Evolutionary conservation across 1,140 invertebrate genomes (phyloP).

Genomic region (Caenorhabditis remanei): DNA sequence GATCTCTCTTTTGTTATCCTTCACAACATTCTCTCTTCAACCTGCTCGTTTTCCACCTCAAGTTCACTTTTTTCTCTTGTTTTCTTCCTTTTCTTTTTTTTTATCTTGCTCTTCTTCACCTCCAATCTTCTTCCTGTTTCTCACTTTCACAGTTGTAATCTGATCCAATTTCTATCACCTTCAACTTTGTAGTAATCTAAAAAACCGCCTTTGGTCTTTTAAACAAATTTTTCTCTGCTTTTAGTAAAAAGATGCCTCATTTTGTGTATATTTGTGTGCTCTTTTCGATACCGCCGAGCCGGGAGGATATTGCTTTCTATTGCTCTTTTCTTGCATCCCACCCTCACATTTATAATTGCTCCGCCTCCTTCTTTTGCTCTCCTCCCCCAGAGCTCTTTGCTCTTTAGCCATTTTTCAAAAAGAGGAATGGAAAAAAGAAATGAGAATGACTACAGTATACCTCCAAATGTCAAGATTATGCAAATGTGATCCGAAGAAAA

Average conservation of each 20-base stretch:
- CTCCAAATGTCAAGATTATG: neutral
- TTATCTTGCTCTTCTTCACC: neutral
- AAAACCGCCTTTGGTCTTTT: neutral
- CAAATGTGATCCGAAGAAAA: neutral
- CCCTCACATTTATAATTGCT: conserved; percentile 54
- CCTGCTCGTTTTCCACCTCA: neutral
- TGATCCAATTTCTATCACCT: conserved; percentile 19
- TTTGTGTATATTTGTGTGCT: conserved; percentile 19
- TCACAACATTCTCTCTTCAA: neutral
- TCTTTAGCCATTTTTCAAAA: neutral
- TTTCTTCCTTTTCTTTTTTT: neutral
- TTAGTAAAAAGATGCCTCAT: neutral
- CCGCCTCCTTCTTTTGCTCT: neutral
- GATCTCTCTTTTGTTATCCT: neutral
- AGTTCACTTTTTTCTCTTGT: neutral
- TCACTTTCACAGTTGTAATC: neutral
- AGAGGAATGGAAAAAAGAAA: neutral
- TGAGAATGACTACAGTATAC: neutral
- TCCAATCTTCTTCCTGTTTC: neutral
- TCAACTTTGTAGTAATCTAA: neutral
- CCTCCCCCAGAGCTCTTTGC: conserved; percentile 9
- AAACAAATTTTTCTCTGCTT: neutral
- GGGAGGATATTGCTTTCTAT: conserved; percentile 47
- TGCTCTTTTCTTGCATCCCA: conserved; percentile 2
- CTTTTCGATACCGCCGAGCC: neutral